phyloP scores from a whole-genome alignment of 1,140 invertebrate species.

The Varroa destructor region DNA sequence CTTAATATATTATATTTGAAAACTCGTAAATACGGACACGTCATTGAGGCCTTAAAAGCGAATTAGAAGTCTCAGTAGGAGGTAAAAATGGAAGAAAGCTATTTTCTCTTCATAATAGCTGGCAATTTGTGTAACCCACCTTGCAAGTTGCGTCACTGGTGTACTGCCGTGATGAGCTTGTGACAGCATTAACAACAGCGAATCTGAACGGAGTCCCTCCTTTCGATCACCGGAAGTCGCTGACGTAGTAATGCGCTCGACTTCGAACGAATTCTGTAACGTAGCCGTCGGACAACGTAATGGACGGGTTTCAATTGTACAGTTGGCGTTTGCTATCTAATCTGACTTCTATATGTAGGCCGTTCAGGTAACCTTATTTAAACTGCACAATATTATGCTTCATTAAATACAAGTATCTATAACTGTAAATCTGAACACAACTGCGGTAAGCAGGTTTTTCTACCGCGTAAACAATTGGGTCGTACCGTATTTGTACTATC shows the following conservation, averaged over 20 bases:
- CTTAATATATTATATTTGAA: no score
- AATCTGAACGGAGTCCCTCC: constrained; percentile 5
- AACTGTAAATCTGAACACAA: not conserved
- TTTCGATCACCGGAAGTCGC: not conserved
- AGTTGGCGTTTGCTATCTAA: no score
- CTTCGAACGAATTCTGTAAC: no score
- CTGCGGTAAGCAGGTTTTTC: not conserved
- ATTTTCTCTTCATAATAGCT: no score
- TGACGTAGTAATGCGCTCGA: no score
- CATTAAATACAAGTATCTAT: not conserved
- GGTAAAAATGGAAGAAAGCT: no score
- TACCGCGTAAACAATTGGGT: not conserved
- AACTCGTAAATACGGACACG: no score
- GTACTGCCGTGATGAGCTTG: constrained; percentile 4
- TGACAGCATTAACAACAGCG: not conserved
- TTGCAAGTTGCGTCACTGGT: constrained; percentile 24
- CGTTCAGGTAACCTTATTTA: not conserved
- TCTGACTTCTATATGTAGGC: no score
- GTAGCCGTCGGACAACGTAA: no score
- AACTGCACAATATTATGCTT: not conserved
- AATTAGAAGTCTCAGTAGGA: no score
- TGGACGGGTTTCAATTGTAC: no score
- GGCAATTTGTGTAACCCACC: not conserved
- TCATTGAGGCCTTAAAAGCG: no score
- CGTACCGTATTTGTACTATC: not conserved